These are phyloP conservation scores for Delphinus delphis DNA, from an alignment of 2,113 vertebrate species.

Conservation along the genomic window DNA sequence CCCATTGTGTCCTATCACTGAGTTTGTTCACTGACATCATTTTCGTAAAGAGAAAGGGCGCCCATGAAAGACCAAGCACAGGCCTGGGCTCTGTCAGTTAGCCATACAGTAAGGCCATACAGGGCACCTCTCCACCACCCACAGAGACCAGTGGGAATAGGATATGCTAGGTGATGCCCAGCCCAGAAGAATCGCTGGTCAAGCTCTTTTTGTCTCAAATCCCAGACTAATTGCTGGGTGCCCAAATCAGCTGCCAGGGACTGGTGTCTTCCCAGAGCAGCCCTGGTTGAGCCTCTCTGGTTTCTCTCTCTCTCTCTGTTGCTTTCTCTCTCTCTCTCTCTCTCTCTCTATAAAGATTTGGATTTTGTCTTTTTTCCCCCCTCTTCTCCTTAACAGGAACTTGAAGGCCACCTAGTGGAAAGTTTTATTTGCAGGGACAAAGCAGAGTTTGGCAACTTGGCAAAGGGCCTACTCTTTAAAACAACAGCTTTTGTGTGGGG, in stretches of 20 bases:
- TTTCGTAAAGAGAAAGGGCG: not conserved
- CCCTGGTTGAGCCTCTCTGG: not conserved
- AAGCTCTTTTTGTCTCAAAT: not conserved
- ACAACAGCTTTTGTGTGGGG: rapidly evolving
- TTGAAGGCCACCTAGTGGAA: conserved; percentile 78
- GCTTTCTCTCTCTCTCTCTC: not conserved
- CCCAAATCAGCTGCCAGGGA: not conserved
- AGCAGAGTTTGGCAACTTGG: not conserved
- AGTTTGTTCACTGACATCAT: not conserved
- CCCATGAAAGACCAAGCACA: not conserved
- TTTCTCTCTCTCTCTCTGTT: not conserved
- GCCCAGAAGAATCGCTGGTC: too few relatives aligned
- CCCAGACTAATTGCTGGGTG: not conserved
- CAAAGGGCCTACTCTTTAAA: rapidly evolving
- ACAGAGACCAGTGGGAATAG: not conserved
- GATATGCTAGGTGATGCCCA: not conserved
- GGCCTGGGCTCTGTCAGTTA: not conserved
- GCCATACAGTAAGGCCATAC: not conserved
- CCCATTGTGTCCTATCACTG: not conserved
- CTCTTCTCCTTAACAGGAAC: not conserved
- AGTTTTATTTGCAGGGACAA: conserved; percentile 37
- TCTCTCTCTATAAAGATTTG: too few relatives aligned
- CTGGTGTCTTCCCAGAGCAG: not conserved
- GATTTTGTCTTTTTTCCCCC: rapidly evolving
- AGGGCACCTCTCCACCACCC: not conserved